Evolutionary conservation across 2,888 invertebrate genomes (phyloP).

Genomic region (Calliopum simillimum): DNA sequence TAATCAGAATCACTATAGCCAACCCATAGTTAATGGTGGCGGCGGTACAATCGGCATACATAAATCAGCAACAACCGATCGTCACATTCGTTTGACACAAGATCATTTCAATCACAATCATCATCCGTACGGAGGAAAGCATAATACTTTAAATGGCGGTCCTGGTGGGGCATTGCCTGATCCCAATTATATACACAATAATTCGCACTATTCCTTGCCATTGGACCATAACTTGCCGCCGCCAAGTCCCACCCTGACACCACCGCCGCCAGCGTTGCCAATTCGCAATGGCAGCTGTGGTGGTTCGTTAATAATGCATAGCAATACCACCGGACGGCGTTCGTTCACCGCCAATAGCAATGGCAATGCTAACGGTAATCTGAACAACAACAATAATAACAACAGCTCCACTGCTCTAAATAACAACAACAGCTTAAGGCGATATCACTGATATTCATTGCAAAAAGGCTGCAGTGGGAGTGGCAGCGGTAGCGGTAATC

Average conservation of each 20-base stretch:
- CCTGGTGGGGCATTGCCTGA: slow-evolving; percentile 42
- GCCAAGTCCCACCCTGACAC: slow-evolving; percentile 62
- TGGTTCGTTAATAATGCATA: slow-evolving; percentile 49
- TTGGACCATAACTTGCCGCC: slow-evolving; percentile 64
- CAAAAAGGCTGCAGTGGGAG: slow-evolving; percentile 53
- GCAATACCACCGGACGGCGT: slow-evolving; percentile 62
- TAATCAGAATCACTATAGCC: slow-evolving; percentile 61
- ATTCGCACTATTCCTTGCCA: slow-evolving; percentile 65
- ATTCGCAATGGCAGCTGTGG: slow-evolving; percentile 60
- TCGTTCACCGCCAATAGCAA: slow-evolving; percentile 55
- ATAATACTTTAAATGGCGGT: slow-evolving; percentile 46
- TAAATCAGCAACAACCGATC: slow-evolving; percentile 53
- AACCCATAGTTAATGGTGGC: slow-evolving; percentile 59
- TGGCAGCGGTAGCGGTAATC: slow-evolving; percentile 35
- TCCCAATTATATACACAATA: slow-evolving; percentile 64
- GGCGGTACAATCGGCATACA: slow-evolving; percentile 39
- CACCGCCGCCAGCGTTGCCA: slow-evolving; percentile 61
- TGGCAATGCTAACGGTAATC: slow-evolving; percentile 43
- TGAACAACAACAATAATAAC: slow-evolving; percentile 53
- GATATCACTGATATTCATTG: slow-evolving; percentile 64
- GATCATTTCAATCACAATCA: slow-evolving; percentile 65
- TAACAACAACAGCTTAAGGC: slow-evolving; percentile 60
- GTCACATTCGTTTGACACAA: slow-evolving; percentile 61
- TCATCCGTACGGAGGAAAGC: slow-evolving; percentile 43
- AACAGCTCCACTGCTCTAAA: slow-evolving; percentile 39